Evolutionary conservation across 2,797 vertebrate genomes (phyloP).

Genomic region (Lindbergichthys nudifrons): DNA sequence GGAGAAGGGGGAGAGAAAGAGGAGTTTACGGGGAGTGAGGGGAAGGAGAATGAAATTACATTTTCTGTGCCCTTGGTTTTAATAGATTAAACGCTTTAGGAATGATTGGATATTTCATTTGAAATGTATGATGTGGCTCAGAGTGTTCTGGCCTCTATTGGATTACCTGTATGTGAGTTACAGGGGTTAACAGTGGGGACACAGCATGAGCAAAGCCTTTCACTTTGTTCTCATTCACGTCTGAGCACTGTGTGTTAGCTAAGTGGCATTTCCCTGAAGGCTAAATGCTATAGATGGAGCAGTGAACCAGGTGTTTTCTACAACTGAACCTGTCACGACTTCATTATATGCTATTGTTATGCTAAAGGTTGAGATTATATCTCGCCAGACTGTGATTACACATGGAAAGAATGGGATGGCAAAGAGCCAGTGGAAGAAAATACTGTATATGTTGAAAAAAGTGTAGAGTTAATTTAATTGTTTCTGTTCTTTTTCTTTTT

Average conservation of each 20-base stretch:
- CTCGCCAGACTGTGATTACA: slow-evolving; percentile 54
- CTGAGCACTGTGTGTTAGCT: neutral
- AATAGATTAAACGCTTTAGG: slow-evolving; percentile 81
- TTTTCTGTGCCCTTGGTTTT: slow-evolving; percentile 78
- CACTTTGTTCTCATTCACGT: neutral
- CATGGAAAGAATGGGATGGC: slow-evolving; percentile 57
- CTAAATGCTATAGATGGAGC: slow-evolving; percentile 1
- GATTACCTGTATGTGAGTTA: slow-evolving; percentile 59
- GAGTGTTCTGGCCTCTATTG: slow-evolving; percentile 46
- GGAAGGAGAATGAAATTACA: slow-evolving; percentile 53
- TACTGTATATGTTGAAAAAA: slow-evolving; percentile 7
- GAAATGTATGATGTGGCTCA: slow-evolving; percentile 65
- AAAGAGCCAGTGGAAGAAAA: slow-evolving; percentile 38
- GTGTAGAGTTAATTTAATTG: slow-evolving; percentile 20
- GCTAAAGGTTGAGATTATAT: slow-evolving; percentile 50
- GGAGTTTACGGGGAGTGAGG: slow-evolving; percentile 16
- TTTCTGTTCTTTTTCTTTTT: slow-evolving; percentile 46
- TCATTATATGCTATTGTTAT: slow-evolving; percentile 44
- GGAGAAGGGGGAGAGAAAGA: neutral
- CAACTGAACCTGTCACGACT: slow-evolving; percentile 28
- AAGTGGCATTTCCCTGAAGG: slow-evolving; percentile 25
- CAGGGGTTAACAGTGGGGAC: slow-evolving; percentile 24
- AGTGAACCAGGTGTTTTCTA: slow-evolving; percentile 45
- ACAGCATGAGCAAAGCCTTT: slow-evolving; percentile 20
- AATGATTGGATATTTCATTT: slow-evolving; percentile 77